Evolutionary conservation across 1,140 invertebrate species (phyloP).

Genomic region (Caenorhabditis brenneri): DNA sequence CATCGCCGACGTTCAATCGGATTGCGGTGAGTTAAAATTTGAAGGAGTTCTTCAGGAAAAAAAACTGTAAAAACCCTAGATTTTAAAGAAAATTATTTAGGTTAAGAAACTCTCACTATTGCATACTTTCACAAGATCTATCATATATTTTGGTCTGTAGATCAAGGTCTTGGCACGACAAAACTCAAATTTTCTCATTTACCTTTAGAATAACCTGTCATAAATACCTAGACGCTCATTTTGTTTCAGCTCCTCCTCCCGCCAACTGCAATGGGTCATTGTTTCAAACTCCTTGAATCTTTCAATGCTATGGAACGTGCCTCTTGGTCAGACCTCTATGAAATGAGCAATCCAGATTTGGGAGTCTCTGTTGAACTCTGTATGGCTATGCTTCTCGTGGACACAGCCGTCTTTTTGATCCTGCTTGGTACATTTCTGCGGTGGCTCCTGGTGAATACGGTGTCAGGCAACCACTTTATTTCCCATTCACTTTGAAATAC

Average conservation of each 20-base stretch:
- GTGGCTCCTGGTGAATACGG: slow-evolving; percentile 78
- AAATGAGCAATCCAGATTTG: slow-evolving; percentile 47
- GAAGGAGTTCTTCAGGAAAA: too few relatives aligned
- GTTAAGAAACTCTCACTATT: too few relatives aligned
- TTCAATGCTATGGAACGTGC: slow-evolving; percentile 34
- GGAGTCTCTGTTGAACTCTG: slow-evolving; percentile 66
- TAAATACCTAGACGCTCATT: too few relatives aligned
- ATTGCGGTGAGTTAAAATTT: slow-evolving; percentile 22
- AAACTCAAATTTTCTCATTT: too few relatives aligned
- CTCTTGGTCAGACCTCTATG: not conserved
- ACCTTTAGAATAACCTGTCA: too few relatives aligned
- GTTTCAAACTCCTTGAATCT: slow-evolving; percentile 30
- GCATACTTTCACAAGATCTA: too few relatives aligned
- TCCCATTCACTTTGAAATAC: slow-evolving; percentile 72
- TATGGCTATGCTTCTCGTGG: slow-evolving; percentile 77
- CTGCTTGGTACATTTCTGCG: slow-evolving; percentile 79
- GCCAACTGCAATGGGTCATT: slow-evolving; percentile 62
- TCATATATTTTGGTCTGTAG: too few relatives aligned
- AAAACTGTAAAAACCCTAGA: too few relatives aligned
- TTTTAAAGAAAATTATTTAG: too few relatives aligned
- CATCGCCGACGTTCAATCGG: not conserved
- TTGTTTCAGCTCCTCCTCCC: slow-evolving; percentile 48
- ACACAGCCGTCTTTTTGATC: slow-evolving; percentile 77
- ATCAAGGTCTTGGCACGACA: too few relatives aligned
- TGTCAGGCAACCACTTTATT: slow-evolving; percentile 80